phyloP scores from a whole-genome alignment of 37 sponge, comb jelly and placozoan species.

The Beroe ovata region DNA sequence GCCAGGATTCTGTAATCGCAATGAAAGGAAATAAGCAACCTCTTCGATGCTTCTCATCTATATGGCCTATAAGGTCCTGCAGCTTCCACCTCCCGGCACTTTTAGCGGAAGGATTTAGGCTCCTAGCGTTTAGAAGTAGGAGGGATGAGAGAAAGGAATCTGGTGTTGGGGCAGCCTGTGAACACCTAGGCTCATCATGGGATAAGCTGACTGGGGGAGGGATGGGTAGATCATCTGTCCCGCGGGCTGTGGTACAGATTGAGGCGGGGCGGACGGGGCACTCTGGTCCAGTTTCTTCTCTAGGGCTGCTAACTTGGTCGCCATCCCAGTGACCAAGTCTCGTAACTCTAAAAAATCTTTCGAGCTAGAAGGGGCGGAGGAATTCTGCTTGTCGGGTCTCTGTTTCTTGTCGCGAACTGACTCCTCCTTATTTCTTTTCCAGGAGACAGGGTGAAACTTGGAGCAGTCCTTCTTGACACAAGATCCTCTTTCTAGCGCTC shows the following conservation, averaged over 20 bases:
- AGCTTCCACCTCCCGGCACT: not conserved
- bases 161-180: conserved; percentile 14
- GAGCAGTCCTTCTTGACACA: conserved; percentile 12
- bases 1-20: too few relatives aligned
- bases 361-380: conserved; percentile 2
- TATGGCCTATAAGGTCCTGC: not conserved
- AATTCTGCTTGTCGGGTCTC: conserved; percentile 1
- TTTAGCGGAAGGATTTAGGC: conserved; percentile 5
- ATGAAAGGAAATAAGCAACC: too few relatives aligned
- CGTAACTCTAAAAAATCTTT: not conserved
- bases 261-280: too few relatives aligned
- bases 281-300: too few relatives aligned
- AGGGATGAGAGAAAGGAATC: conserved; percentile 38
- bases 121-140: conserved; percentile 4
- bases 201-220: conserved; percentile 2
- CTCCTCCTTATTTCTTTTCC: not conserved
- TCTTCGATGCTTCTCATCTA: not conserved
- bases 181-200: conserved; percentile 7
- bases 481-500: not conserved
- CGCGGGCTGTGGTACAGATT: conserved; percentile 13
- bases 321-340: too few relatives aligned
- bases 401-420: not conserved
- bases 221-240: conserved; percentile 7
- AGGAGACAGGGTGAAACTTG: conserved; percentile 1
- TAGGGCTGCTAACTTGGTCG: too few relatives aligned